Percentiles rank a stretch among this genome's conserved stretches.
Conservation (phyloP, 2,113 vertebrate species). For the Saccopteryx leptura region DNA sequence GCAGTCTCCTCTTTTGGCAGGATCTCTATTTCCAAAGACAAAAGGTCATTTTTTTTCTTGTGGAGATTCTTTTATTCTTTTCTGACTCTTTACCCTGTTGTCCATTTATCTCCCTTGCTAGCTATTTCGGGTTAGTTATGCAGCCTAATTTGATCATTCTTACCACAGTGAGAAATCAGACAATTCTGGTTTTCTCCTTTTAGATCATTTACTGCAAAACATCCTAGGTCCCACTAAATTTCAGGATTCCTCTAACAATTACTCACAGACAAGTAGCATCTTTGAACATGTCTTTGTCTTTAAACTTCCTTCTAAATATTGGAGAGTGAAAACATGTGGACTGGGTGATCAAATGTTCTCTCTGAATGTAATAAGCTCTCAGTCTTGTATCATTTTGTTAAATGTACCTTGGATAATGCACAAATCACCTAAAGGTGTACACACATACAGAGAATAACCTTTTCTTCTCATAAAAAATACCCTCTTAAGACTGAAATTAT, state of each 20-base stretch:
- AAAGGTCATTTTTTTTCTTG: constrained; percentile 2
- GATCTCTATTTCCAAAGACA: constrained; percentile 40
- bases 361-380: constrained; percentile 65
- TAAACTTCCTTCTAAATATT: constrained; percentile 70
- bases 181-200: constrained; percentile 60
- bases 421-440: background rate
- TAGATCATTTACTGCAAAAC: constrained; percentile 71
- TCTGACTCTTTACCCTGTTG: constrained; percentile 40
- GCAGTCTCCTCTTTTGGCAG: constrained; percentile 22
- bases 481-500: background rate
- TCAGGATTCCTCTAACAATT: constrained; percentile 44
- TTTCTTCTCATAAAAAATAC: background rate
- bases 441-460: background rate
- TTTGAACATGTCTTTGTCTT: constrained; percentile 43
- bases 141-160: constrained; percentile 65
- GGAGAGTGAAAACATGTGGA: constrained; percentile 4
- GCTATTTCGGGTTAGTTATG: constrained; percentile 45
- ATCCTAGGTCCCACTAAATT: constrained; percentile 76
- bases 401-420: constrained; percentile 36
- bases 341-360: background rate
- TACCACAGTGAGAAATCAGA: constrained; percentile 26
- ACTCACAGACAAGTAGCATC: constrained; percentile 41
- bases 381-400: constrained; percentile 49
- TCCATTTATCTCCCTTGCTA: constrained; percentile 12
- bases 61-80: constrained; percentile 56